phyloP scores from a whole-genome alignment of 2,113 vertebrate genomes.

The Hippolais icterina region DNA sequence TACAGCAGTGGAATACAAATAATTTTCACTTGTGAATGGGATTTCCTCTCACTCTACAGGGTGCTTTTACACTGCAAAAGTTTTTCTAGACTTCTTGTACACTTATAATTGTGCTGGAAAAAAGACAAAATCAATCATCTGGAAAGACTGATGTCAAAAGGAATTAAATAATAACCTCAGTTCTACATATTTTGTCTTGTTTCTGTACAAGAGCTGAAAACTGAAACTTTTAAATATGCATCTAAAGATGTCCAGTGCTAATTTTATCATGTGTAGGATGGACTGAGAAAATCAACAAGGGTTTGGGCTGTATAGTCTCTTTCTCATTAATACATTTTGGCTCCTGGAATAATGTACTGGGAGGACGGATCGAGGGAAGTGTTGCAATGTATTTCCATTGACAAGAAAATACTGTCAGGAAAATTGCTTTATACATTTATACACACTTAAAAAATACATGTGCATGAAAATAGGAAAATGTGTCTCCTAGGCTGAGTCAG shows the following conservation, averaged over 20 bases:
- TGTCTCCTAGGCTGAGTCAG: neutral
- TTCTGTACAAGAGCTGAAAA: neutral
- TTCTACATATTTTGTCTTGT: neutral
- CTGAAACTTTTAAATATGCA: slow-evolving; percentile 1
- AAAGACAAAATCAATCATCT: neutral
- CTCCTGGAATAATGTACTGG: neutral
- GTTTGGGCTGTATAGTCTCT: neutral
- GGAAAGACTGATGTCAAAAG: neutral
- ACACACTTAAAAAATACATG: neutral
- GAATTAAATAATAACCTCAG: neutral
- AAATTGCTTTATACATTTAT: neutral
- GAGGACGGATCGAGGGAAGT: neutral
- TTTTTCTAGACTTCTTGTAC: neutral
- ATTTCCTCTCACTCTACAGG: neutral
- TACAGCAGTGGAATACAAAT: neutral
- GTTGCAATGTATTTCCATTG: neutral
- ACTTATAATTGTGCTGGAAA: neutral
- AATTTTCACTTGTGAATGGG: neutral
- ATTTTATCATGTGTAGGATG: slow-evolving; percentile 1
- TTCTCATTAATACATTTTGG: neutral
- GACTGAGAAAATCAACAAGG: slow-evolving; percentile 1
- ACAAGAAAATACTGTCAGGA: neutral
- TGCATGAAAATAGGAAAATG: neutral
- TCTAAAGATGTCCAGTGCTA: slow-evolving; percentile 15
- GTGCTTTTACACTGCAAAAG: neutral